Evolutionary conservation across 2,797 vertebrate genomes (phyloP).

Genomic region (Mallotus villosus): DNA sequence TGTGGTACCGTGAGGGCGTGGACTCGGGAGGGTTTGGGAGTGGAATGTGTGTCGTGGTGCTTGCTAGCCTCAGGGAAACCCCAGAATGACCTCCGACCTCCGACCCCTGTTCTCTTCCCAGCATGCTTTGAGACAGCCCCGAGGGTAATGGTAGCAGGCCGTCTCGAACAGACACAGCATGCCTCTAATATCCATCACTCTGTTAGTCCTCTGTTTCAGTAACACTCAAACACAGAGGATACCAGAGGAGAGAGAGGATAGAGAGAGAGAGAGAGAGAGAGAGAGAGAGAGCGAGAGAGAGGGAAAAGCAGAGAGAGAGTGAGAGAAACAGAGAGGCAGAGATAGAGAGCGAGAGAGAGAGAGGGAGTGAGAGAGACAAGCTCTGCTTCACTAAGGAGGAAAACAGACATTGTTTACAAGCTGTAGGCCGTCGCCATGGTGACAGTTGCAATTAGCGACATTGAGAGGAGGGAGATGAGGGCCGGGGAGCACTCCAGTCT

Average conservation of each 20-base stretch:
- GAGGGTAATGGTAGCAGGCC: slow-evolving; percentile 16
- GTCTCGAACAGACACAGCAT: neutral
- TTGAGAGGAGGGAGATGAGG: slow-evolving; percentile 81
- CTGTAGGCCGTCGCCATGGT: slow-evolving; percentile 85
- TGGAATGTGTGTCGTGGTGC: neutral
- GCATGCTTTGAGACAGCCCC: slow-evolving; percentile 9
- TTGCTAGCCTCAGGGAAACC: slow-evolving; percentile 10
- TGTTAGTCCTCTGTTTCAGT: too few species aligned
- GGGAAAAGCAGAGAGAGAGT: too few species aligned
- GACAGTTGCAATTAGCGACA: slow-evolving; percentile 88
- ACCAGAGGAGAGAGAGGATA: too few species aligned
- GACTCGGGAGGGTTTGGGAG: neutral
- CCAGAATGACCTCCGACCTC: slow-evolving; percentile 14
- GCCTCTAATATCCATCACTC: too few species aligned
- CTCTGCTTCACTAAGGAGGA: slow-evolving; percentile 69
- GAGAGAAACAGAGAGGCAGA: neutral
- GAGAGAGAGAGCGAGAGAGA: neutral
- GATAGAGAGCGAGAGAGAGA: too few species aligned
- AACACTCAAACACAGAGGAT: too few species aligned
- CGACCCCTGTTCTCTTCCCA: slow-evolving; percentile 6
- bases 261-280: neutral
- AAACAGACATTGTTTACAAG: slow-evolving; percentile 85
- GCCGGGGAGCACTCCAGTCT: slow-evolving; percentile 79
- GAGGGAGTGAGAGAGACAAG: slow-evolving; percentile 85
- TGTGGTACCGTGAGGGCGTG: neutral